A percentile compares a stretch with the other conserved stretches of the same genome.
Conservation (phyloP, 2,888 invertebrate species). For the Leucoptera coffeella region DNA sequence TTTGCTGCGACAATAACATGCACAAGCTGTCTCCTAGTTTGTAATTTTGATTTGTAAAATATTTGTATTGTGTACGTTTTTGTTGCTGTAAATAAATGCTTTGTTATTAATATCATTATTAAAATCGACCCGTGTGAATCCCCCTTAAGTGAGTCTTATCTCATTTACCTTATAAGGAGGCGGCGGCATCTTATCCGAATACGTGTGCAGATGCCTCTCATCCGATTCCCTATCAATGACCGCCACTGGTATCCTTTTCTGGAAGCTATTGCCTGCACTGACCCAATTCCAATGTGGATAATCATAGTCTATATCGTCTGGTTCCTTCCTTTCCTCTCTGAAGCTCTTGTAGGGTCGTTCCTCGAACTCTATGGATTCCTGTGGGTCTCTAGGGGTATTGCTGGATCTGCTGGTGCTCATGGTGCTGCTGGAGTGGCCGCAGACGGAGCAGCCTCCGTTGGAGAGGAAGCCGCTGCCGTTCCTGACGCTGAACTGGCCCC, state of each 20-base stretch:
- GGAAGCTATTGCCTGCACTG: conserved; percentile 47
- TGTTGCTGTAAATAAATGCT: too few species aligned
- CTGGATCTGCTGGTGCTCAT: conserved; percentile 44
- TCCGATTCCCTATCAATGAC: conserved; percentile 36
- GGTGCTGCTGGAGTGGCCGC: conserved; percentile 44
- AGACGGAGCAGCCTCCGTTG: conserved; percentile 43
- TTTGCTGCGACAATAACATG: too few species aligned
- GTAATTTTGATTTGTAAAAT: too few species aligned
- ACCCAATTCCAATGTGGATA: conserved; percentile 49
- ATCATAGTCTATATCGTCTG: conserved; percentile 47
- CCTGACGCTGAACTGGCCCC: too few species aligned
- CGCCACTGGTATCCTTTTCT: conserved; percentile 44
- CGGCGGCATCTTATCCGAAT: conserved; percentile 61
- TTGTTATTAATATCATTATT: too few species aligned
- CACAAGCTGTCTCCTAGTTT: too few species aligned
- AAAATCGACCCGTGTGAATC: too few species aligned
- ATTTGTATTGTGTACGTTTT: too few species aligned
- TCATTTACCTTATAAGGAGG: conserved; percentile 54
- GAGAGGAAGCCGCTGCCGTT: conserved; percentile 46
- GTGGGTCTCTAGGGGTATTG: conserved; percentile 40
- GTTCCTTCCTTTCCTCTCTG: too few species aligned
- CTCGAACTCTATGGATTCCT: too few species aligned
- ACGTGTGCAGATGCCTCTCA: conserved; percentile 54
- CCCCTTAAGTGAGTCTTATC: background rate
- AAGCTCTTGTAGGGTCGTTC: too few species aligned